Percentiles rank a stretch among this genome's conserved stretches.
Evolutionary conservation across 2,888 invertebrate genomes (phyloP).

Genomic region (Mylabris sibirica): DNA sequence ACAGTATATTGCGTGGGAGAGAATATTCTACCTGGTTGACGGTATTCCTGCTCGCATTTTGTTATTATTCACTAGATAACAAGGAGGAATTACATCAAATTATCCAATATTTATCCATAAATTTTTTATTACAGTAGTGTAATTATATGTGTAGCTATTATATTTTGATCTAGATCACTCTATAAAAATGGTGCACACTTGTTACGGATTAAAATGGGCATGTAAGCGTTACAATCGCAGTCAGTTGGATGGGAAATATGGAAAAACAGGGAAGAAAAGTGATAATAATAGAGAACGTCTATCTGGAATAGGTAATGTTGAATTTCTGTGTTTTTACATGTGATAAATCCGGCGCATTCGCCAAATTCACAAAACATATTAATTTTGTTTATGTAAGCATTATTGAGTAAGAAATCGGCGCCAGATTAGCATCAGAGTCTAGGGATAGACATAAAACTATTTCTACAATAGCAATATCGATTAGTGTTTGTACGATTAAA

Average conservation of each 20-base stretch:
- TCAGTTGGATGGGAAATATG: slow-evolving; percentile 20
- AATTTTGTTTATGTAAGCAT: not conserved
- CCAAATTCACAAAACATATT: not conserved
- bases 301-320: slow-evolving; percentile 31
- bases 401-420: not conserved
- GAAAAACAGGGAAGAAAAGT: slow-evolving; percentile 11
- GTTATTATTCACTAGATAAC: not conserved
- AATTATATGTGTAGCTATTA: not conserved
- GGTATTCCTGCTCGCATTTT: not conserved
- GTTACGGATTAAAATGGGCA: slow-evolving; percentile 38
- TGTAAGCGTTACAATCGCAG: slow-evolving; percentile 31
- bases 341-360: not conserved
- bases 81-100: too few relatives aligned
- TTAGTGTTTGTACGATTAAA: not conserved
- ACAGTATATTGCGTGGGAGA: slow-evolving; percentile 29
- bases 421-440: not conserved
- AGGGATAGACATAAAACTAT: not conserved
- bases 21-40: slow-evolving; percentile 23
- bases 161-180: slow-evolving; percentile 12
- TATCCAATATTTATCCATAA: not conserved
- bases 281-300: slow-evolving; percentile 15
- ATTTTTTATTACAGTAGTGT: not conserved
- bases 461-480: not conserved
- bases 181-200: slow-evolving; percentile 39
- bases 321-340: not conserved